Conservation (phyloP, 2,113 vertebrate species). For the Porphyrio hochstetteri region DNA sequence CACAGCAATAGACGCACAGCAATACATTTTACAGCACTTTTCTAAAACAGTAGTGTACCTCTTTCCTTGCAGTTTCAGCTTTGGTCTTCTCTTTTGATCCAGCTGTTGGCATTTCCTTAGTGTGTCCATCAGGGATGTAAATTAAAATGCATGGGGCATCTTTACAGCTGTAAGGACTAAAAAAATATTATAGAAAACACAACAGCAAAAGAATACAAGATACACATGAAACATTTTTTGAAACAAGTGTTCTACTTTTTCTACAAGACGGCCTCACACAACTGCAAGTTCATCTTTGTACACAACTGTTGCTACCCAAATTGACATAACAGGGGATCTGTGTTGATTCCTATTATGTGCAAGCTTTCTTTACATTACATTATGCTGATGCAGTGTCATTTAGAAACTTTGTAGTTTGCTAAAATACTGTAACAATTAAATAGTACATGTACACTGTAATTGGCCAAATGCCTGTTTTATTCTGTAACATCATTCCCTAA, state of each 20-base stretch:
- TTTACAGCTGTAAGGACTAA: conserved; percentile 93
- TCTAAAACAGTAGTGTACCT: conserved; percentile 70
- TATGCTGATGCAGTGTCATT: not conserved
- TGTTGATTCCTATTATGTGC: not conserved
- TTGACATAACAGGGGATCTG: not conserved
- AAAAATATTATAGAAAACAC: not conserved
- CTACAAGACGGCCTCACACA: not conserved
- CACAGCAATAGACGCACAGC: not conserved
- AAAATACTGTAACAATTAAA: not conserved
- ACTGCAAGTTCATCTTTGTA: not conserved
- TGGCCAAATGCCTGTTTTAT: not conserved
- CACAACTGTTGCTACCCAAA: not conserved
- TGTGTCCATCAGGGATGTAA: conserved; percentile 96
- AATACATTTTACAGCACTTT: not conserved
- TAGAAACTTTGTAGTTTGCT: not conserved
- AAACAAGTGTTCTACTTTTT: not conserved
- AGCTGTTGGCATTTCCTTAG: conserved; percentile 97
- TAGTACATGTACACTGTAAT: not conserved
- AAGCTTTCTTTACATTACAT: not conserved
- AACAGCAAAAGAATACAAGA: not conserved
- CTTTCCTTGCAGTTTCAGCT: conserved; percentile 76
- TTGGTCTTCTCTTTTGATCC: conserved; percentile 96
- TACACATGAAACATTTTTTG: not conserved
- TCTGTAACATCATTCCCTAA: not conserved
- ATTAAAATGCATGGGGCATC: conserved; percentile 93